Conservation (phyloP, 2,888 invertebrate species). For the Endotricha flammealis region DNA sequence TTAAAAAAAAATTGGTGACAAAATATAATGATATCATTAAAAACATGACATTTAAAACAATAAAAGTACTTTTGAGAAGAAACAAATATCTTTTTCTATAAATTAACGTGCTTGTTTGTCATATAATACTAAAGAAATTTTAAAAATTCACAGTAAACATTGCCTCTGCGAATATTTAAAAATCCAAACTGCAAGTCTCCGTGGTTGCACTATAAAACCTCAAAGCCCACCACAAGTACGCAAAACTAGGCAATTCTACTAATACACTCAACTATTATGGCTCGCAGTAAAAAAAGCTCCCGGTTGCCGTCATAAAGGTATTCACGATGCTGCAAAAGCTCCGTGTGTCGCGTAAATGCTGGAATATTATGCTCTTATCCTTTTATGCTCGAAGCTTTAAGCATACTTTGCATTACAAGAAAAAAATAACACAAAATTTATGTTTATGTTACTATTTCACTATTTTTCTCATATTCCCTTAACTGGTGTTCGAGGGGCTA, state of each 20-base stretch:
- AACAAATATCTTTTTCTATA: too few relatives aligned
- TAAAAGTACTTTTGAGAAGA: too few relatives aligned
- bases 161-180: too few relatives aligned
- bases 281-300: constrained; percentile 9
- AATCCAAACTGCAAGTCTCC: background rate
- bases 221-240: background rate
- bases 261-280: constrained; percentile 10
- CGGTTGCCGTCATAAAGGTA: constrained; percentile 8
- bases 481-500: too few relatives aligned
- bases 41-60: too few relatives aligned
- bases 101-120: too few relatives aligned
- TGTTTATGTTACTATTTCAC: too few relatives aligned
- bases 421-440: background rate
- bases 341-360: background rate
- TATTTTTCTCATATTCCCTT: too few relatives aligned
- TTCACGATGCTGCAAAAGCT: constrained; percentile 2
- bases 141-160: too few relatives aligned
- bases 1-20: too few relatives aligned
- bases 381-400: background rate
- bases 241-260: constrained; percentile 6
- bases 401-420: background rate
- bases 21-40: too few relatives aligned
- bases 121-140: too few relatives aligned
- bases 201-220: background rate
- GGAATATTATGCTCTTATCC: background rate